Percentiles rank a stretch among this genome's conserved stretches.
These are phyloP conservation scores for Xenotilapia leptura DNA, from an alignment of 2,113 vertebrate species.

Conservation along the genomic window DNA sequence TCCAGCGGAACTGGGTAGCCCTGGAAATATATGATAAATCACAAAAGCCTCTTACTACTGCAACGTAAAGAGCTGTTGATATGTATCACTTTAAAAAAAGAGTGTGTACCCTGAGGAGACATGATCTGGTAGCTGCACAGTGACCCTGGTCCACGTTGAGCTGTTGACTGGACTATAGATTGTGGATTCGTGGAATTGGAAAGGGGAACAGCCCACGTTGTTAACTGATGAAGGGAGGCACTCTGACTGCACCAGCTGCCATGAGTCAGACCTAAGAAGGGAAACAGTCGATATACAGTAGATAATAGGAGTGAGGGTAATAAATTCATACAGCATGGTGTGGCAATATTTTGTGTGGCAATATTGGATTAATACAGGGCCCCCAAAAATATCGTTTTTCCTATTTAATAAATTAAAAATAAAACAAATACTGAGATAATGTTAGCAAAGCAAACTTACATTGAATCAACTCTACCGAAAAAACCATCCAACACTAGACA, in stretches of 20 bases:
- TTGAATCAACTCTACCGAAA: background rate
- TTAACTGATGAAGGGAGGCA: slow-evolving; percentile 95
- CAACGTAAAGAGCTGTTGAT: background rate
- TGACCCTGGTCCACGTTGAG: slow-evolving; percentile 90
- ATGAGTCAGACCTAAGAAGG: slow-evolving; percentile 82
- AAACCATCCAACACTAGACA: background rate
- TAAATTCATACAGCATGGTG: background rate
- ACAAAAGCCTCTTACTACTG: background rate
- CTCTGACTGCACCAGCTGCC: slow-evolving; percentile 93
- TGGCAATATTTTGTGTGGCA: background rate
- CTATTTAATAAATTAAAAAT: background rate
- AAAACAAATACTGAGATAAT: background rate
- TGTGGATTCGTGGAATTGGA: slow-evolving; percentile 96
- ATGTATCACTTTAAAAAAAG: background rate
- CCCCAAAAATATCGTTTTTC: background rate
- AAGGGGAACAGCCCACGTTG: slow-evolving; percentile 94
- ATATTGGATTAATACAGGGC: background rate
- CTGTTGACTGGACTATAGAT: slow-evolving; percentile 95
- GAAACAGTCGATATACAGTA: background rate
- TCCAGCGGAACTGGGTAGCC: slow-evolving; percentile 97
- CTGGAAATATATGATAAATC: slow-evolving; percentile 57
- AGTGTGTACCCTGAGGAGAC: slow-evolving; percentile 86
- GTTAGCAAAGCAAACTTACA: background rate
- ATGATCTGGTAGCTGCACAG: slow-evolving; percentile 91
- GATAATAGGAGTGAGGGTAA: background rate